These are phyloP conservation scores for Phallusia fumigata DNA, from an alignment of 23 tunicate genomes.

Conservation along the genomic window DNA sequence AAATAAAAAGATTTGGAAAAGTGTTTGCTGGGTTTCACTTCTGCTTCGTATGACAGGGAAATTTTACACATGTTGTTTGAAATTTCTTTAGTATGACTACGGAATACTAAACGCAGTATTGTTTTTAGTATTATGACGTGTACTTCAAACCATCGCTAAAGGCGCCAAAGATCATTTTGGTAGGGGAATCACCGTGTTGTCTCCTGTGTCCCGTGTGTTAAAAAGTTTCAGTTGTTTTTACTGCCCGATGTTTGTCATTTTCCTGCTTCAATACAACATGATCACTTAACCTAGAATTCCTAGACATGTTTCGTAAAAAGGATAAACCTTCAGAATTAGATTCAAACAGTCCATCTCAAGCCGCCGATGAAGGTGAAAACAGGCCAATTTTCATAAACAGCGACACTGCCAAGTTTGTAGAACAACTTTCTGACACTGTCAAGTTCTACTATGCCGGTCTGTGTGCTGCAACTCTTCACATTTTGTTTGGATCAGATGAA, in stretches of 20 bases:
- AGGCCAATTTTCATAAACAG: not conserved
- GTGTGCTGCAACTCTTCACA: constrained; percentile 56
- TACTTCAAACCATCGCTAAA: not conserved
- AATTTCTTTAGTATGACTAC: no score
- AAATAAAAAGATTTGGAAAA: no score
- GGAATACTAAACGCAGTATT: no score
- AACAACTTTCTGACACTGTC: constrained; percentile 43
- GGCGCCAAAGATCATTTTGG: not conserved
- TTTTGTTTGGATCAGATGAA: constrained; percentile 28
- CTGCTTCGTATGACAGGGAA: not conserved
- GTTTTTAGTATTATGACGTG: no score
- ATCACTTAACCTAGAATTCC: no score
- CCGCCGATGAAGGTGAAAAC: not conserved
- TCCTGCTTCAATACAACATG: no score
- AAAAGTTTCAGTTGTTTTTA: not conserved
- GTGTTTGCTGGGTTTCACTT: not conserved
- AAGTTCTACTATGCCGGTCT: constrained; percentile 73
- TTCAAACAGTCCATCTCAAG: no score
- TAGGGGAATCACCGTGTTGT: not conserved
- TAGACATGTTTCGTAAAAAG: no score
- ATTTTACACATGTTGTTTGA: no score
- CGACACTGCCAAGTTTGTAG: constrained; percentile 27
- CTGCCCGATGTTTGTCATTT: no score
- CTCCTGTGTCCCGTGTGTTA: not conserved
- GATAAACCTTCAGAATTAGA: no score